Base-by-base conservation (phyloP, 2,113 vertebrate species). In the Shinisaurus crocodilurus region DNA sequence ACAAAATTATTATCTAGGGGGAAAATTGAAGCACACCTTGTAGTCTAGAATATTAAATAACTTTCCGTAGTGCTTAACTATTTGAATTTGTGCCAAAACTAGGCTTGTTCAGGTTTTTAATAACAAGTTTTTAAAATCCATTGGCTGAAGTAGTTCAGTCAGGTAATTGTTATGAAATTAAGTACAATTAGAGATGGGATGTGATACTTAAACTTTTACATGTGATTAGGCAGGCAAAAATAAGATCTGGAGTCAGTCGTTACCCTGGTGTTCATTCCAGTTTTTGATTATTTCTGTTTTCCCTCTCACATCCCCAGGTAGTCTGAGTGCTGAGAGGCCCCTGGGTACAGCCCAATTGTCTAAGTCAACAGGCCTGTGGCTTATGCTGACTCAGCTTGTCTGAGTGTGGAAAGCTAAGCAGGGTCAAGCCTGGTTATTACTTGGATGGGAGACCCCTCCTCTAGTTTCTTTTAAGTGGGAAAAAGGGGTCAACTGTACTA, bases 201-300 rank as follows among this genome's bases (percentile, higher is more conserved):
- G 88, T 81, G 50, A 57, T 94, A 37, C 40, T 20, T 90, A 37
- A 45, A 88, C 0, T 84, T 63, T 93, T 82, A 4, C 83, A 60
- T 75, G 34, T 88, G 85, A 88, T 85, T 92, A 93, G 92, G 37
- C 63, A 91, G 54, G 90, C 3, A 13, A 82, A 91, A 80, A 92
- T 75, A 88, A 89, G 88, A 87, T 67, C 20, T 50, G 2, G n/a
- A n/a, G n/a, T n/a, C 83, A 60, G 13, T 74, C 25, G 89, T 91
- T 89, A 27, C 1, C 67, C 70, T 40, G 34, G 25, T 69, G 65
- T 45, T 60, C 54, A n/a, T n/a, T 7, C 43, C 32, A 70, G 10
- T 0, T 50, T 34, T 72, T 50, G 32, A 85, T 88, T 23, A 70
- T 54, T 69, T 81, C 3, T 67, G 45, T 75, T 79, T 79, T 87